phyloP scores from a whole-genome alignment of 2,113 vertebrate species.

The Takifugu flavidus region DNA sequence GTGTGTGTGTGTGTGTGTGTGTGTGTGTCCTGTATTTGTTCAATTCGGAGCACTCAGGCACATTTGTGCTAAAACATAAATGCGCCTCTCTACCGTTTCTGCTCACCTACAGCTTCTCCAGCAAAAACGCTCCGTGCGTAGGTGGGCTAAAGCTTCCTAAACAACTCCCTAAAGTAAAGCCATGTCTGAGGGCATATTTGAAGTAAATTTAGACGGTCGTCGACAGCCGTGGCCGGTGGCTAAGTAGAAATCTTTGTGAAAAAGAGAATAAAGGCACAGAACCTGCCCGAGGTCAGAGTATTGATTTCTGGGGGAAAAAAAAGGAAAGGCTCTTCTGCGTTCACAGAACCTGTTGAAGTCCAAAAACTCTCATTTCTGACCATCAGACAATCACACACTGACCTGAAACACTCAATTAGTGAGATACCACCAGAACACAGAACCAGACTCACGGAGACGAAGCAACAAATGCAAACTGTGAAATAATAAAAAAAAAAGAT shows the following conservation, averaged over 20 bases:
- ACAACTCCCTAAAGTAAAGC: conserved; percentile 15
- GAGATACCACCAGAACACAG: too few species aligned
- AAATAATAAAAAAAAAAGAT: conserved; percentile 3
- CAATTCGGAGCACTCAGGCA: neutral
- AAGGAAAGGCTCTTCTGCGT: neutral
- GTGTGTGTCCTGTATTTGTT: neutral
- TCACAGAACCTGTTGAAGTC: too few species aligned
- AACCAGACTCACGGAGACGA: neutral
- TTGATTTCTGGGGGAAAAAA: conserved; percentile 56
- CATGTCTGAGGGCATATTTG: conserved; percentile 28
- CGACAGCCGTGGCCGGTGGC: conserved; percentile 10
- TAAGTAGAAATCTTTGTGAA: conserved; percentile 18
- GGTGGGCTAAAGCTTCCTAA: neutral
- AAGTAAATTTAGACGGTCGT: conserved; percentile 21
- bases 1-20: too few species aligned
- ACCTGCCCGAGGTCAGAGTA: conserved; percentile 47
- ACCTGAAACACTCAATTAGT: conserved; percentile 11
- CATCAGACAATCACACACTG: neutral
- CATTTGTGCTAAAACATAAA: neutral
- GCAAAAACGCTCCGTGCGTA: neutral
- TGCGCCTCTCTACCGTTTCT: conserved; percentile 1
- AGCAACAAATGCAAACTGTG: conserved; percentile 1
- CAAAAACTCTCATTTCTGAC: conserved; percentile 3
- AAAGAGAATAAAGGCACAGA: conserved; percentile 27
- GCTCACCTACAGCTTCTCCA: too few species aligned